Percentiles rank a stretch among this genome's conserved stretches.
phyloP scores from a whole-genome alignment of 2,113 vertebrate species.

The Xiphophorus maculatus region DNA sequence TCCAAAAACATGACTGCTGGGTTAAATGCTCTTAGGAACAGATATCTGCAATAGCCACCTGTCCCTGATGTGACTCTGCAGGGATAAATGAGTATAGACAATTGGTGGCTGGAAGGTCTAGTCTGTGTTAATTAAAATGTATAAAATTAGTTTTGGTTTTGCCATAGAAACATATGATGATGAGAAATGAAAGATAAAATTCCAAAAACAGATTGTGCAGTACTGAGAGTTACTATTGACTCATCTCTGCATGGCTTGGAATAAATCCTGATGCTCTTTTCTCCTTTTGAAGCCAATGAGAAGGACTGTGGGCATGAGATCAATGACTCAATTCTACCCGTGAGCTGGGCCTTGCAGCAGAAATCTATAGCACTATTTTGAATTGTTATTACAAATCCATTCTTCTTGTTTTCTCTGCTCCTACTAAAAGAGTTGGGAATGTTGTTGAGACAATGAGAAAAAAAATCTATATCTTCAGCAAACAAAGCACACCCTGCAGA shows the following conservation, averaged over 20 bases:
- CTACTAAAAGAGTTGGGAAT: constrained; percentile 48
- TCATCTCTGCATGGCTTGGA: constrained; percentile 24
- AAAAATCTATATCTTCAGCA: constrained; percentile 59
- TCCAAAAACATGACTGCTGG: too few relatives aligned
- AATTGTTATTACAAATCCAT: constrained; percentile 73
- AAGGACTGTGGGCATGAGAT: constrained; percentile 51
- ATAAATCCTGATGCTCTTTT: constrained; percentile 61
- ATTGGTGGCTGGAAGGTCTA: too few relatives aligned
- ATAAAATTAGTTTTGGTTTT: background rate
- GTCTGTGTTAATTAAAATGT: too few relatives aligned
- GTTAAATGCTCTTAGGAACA: too few relatives aligned
- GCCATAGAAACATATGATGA: constrained; percentile 5
- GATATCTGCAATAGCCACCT: too few relatives aligned
- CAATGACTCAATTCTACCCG: constrained; percentile 62
- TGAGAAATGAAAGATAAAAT: background rate
- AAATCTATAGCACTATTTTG: constrained; percentile 70
- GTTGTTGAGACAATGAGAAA: constrained; percentile 65
- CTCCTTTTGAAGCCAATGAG: constrained; percentile 33
- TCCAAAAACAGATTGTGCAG: background rate
- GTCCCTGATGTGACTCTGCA: too few relatives aligned
- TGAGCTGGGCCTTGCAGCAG: constrained; percentile 51
- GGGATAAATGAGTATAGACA: too few relatives aligned
- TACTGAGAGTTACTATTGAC: constrained; percentile 21
- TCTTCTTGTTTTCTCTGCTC: constrained; percentile 46
- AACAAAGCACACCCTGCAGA: constrained; percentile 55